Percentiles rank a stretch among this genome's conserved stretches.
These are phyloP conservation scores for Meandrina meandrites DNA, from an alignment of 92 coral and sea anemone genomes.

Conservation along the genomic window DNA sequence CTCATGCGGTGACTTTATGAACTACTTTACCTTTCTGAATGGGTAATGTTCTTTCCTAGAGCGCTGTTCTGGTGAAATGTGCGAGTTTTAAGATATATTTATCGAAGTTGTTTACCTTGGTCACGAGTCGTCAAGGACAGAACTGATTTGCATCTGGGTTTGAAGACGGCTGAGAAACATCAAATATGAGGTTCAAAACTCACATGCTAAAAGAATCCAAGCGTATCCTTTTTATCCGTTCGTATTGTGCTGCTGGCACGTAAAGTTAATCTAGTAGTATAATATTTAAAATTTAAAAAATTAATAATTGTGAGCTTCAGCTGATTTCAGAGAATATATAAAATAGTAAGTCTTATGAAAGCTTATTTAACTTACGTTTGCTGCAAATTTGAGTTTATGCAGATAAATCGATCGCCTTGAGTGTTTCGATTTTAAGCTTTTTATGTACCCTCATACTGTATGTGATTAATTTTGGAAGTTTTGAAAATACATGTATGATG, in stretches of 20 bases:
- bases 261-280: neutral
- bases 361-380: neutral
- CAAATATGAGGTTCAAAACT: slow-evolving; percentile 85
- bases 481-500: no score
- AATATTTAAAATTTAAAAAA: no score
- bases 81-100: neutral
- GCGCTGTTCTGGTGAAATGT: neutral
- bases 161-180: neutral
- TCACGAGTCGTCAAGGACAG: slow-evolving; percentile 54
- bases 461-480: neutral
- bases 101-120: slow-evolving; percentile 49
- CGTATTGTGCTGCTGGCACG: neutral
- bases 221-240: slow-evolving; percentile 82
- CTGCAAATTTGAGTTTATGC: neutral
- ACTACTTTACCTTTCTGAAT: neutral
- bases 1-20: neutral
- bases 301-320: no score
- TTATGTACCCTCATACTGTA: no score
- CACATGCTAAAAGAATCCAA: slow-evolving; percentile 90
- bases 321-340: no score
- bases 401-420: neutral
- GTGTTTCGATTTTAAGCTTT: neutral
- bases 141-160: slow-evolving; percentile 15
- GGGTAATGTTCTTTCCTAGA: neutral
- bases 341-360: no score